phyloP scores from a whole-genome alignment of 2,888 invertebrate species.

The Dynastes hyllus region DNA sequence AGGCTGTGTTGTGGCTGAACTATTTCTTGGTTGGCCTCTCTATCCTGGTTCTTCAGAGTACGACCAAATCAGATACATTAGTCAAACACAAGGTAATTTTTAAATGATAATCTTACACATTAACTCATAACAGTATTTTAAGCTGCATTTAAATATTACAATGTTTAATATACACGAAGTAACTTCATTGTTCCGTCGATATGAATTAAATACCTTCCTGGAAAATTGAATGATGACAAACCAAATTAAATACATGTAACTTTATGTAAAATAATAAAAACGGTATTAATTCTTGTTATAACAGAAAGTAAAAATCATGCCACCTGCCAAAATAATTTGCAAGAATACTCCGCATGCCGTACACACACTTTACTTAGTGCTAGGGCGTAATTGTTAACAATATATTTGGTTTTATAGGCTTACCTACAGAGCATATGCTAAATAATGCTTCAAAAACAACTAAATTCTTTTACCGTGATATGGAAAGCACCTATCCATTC shows the following conservation, averaged over 20 bases:
- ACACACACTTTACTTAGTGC: too few species aligned
- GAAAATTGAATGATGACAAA: too few species aligned
- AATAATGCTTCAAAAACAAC: constrained; percentile 98
- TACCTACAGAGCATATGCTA: constrained; percentile 98
- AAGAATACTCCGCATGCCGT: neutral
- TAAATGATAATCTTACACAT: neutral
- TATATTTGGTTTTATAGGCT: constrained; percentile 72
- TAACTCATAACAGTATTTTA: neutral
- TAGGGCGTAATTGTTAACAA: too few species aligned
- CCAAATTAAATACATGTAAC: too few species aligned
- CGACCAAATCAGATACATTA: constrained; percentile 94
- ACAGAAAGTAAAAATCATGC: too few species aligned
- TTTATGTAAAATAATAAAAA: too few species aligned
- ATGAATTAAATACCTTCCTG: too few species aligned
- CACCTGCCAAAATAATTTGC: too few species aligned
- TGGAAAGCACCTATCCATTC: constrained; percentile 92
- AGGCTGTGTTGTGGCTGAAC: constrained; percentile 99
- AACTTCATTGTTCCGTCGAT: too few species aligned
- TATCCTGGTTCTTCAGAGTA: constrained; percentile 99
- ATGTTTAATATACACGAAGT: too few species aligned
- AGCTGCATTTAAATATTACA: too few species aligned
- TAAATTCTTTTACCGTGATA: constrained; percentile 97
- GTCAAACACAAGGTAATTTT: constrained; percentile 79
- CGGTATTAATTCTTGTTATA: neutral
- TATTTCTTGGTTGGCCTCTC: constrained; percentile 99